Evolutionary conservation across 1,140 invertebrate genomes (phyloP), one percentile per base, ranked within the genome.

Genomic region (Chelonus insularis): DNA sequence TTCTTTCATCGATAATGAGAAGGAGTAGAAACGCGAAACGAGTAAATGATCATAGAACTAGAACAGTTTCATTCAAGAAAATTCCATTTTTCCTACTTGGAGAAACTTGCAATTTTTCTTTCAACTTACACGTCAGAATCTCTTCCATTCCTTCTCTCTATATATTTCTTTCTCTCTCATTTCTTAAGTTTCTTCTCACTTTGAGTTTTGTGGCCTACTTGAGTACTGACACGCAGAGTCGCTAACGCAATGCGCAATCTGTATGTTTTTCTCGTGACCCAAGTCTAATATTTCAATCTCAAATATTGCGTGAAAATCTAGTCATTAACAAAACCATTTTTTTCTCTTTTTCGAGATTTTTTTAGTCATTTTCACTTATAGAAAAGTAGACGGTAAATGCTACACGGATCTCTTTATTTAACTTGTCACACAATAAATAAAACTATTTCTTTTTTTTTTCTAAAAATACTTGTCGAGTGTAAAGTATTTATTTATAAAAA

Each of bases 31-130:
- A 37, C 7, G 12, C 11, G 36, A 37, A n/a, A 12, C 12, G 11
- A 2, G 12, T 37, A 37, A n/a, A 37, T 12, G 12, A 37, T 12
- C 9, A 41, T 16, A 41, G 39, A 57, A 57, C 39, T 57, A 21
- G 55, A 57, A 57, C 55, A 29, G 55, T 57, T 57, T 57, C 55
- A 45, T 57, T 39, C 14, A 37, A 25, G 55, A 57, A 57, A 39
- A 57, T 39, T 57, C 39, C 39, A 48, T 59, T 59, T 70, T 70
- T 69, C 68, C 56, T 51, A 57, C 58, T 34, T 9, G 65, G 55
- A 63, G 68, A 70, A 70, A 70, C 57, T 55, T 48, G 47, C 58
- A 58, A 67, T 63, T 67, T 63, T 67, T 65, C 65, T 59, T 59
- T 59, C 43, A 39, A 57, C 25, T n/a, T 62, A 65, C n/a, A 5